Evolutionary conservation across 2,888 invertebrate species (phyloP).

Genomic region (Megaustenia siamemsis): DNA sequence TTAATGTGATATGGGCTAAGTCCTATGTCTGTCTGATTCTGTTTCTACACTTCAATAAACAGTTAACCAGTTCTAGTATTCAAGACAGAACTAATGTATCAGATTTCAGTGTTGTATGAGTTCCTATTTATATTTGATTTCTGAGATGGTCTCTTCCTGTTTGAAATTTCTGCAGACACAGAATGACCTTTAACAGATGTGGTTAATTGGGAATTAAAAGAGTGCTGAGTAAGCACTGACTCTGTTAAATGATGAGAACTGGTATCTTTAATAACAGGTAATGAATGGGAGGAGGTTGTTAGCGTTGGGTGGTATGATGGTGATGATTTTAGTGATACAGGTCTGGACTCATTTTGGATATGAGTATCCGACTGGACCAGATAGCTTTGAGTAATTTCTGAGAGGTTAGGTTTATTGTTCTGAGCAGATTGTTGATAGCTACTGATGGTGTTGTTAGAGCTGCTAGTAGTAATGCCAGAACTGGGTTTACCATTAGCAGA

Average conservation of each 20-base stretch:
- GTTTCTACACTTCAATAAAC: neutral
- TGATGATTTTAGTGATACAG: neutral
- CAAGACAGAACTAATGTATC: conserved; percentile 17
- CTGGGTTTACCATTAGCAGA: neutral
- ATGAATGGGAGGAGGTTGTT: neutral
- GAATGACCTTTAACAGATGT: conserved; percentile 17
- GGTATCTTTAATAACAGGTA: neutral
- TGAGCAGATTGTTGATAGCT: neutral
- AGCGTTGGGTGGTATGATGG: neutral
- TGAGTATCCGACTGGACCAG: conserved; percentile 15
- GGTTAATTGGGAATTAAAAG: neutral
- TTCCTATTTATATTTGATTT: conserved; percentile 47
- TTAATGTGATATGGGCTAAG: too few relatives aligned
- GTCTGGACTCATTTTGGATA: neutral
- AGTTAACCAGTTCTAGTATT: neutral
- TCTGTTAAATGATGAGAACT: conserved; percentile 4
- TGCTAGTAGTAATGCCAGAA: neutral
- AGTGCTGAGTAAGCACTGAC: neutral
- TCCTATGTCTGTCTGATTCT: too few relatives aligned
- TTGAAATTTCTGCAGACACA: neutral
- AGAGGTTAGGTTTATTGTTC: neutral
- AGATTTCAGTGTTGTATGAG: conserved; percentile 56
- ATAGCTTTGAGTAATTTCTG: neutral
- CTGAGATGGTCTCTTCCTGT: neutral
- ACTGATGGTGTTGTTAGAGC: neutral